Conservation (phyloP, 2,113 vertebrate species). For the Bos taurus region ARS-UCD2.0 NC_037328.1:74778001-74778500, state of each 20-base stretch:
- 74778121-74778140: not conserved
- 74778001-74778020: not conserved
- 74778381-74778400: not conserved
- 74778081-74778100: not conserved
- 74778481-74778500: not conserved
- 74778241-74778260: not conserved
- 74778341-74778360: not conserved
- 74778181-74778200: not conserved
- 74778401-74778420: not conserved
- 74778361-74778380: not conserved
- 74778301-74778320: not conserved
- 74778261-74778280: not conserved
- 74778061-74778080: not conserved
- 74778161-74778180: not conserved
- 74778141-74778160: not conserved
- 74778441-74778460: not conserved
- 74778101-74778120: not conserved
- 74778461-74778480: not conserved
- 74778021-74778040: not conserved
- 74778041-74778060: not conserved
- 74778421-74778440: not conserved
- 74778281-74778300: not conserved
- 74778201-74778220: not conserved
- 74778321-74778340: not conserved
- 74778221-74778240: not conserved